Base-by-base conservation (phyloP, 2,888 invertebrate species). In the Yponomeuta evonymella region DNA sequence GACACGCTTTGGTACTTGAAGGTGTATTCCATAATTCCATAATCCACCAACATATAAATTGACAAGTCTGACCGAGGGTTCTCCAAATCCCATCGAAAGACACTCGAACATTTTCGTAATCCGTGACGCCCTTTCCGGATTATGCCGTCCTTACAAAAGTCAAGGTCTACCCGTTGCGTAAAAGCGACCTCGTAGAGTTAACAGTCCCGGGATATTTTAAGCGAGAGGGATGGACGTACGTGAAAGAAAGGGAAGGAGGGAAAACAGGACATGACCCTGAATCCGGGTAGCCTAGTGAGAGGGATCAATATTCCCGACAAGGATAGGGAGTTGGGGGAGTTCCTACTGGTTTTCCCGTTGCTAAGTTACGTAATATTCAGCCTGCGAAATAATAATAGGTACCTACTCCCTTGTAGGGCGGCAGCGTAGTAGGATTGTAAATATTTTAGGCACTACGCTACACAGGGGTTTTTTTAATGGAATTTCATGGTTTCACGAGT, bases 231-330 rank as follows among this genome's bases (percentile, higher is more conserved):
- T 75, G 81, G 23, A 76, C 75, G 71, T 83, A 83, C 69, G 72
- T 11, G 70, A 77, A 2, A 72, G 79, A 85, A 72, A 72, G 78
- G 75, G 83, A 82, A n/a, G 70, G 73, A 65, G 71, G 72, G 79
- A 80, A 84, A 86, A 87, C 84, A 87, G 78, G 73, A 29, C 23
- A 75, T 84, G 86, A 85, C 87, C 87, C 78, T 87, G 87, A 86
- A 83, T 79, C 77, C 70, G 70, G 79, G 77, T 76, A 75, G 73
- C 66, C 74, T n/a, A 51, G 58, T 69, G 23, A 30, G 48, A 4
- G 70, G 74, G 84, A 86, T 87, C 85, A 81, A 85, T 86, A 86
- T 65, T 68, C 67, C 73, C 72, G 75, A 76, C 76, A 73, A 70
- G 75, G 72, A 72, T 72, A 72, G 71, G 72, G 64, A 65, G 67